These are phyloP conservation scores for Drosophila monieri DNA, from an alignment of 2,888 invertebrate genomes.

Conservation along the genomic window DNA sequence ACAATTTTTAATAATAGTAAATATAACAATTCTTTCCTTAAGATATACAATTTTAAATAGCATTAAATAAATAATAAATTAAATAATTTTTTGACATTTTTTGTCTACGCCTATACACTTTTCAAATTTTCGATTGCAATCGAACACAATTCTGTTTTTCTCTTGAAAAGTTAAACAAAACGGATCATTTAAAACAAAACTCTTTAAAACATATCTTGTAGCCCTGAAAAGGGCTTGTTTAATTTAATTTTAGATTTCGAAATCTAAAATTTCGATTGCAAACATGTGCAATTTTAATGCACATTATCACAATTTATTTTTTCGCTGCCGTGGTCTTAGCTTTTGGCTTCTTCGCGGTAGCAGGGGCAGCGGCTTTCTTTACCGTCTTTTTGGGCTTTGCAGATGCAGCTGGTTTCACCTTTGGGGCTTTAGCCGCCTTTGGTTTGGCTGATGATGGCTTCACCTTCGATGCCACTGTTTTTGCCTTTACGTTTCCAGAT, in stretches of 20 bases:
- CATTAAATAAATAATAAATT: too few relatives aligned
- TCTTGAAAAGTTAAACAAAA: not conserved
- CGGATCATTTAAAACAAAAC: not conserved
- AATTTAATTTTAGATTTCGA: slow-evolving; percentile 6
- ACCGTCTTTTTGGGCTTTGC: slow-evolving; percentile 43
- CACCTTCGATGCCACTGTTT: slow-evolving; percentile 38
- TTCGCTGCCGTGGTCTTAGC: slow-evolving; percentile 41
- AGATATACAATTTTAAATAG: too few relatives aligned
- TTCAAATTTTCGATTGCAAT: too few relatives aligned
- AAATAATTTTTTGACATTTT: too few relatives aligned
- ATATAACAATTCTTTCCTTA: too few relatives aligned
- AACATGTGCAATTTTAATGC: not conserved
- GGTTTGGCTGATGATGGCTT: slow-evolving; percentile 38
- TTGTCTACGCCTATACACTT: too few relatives aligned
- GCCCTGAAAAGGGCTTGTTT: slow-evolving; percentile 32
- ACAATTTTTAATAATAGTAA: not conserved
- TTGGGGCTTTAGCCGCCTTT: slow-evolving; percentile 16
- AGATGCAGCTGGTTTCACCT: slow-evolving; percentile 10
- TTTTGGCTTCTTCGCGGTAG: slow-evolving; percentile 48
- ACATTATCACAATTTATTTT: slow-evolving; percentile 29
- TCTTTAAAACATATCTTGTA: slow-evolving; percentile 7
- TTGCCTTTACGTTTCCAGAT: slow-evolving; percentile 45
- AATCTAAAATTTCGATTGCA: slow-evolving; percentile 8
- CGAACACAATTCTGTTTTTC: too few relatives aligned
- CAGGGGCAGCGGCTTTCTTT: slow-evolving; percentile 37